Conservation (phyloP, 2,797 vertebrate genomes). For the Ptychobarbus kaznakovi region DNA sequence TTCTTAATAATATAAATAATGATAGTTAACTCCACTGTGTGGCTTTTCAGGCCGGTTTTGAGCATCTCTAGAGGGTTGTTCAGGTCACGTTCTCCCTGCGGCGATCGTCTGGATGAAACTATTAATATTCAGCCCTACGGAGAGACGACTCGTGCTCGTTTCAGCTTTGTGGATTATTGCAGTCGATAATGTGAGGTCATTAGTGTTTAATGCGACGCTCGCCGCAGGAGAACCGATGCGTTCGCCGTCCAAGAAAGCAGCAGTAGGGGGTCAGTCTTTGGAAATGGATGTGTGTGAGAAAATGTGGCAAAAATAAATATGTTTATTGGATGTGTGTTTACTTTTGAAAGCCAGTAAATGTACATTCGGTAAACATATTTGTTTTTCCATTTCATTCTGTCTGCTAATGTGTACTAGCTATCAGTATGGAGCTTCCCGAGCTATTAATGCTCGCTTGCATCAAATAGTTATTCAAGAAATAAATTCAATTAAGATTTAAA, state of each 20-base stretch:
- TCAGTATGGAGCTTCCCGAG: neutral
- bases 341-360: neutral
- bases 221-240: slow-evolving; percentile 40
- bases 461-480: neutral
- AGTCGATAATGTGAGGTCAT: slow-evolving; percentile 66
- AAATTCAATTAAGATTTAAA: neutral
- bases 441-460: neutral
- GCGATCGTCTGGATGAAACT: slow-evolving; percentile 50
- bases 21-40: neutral
- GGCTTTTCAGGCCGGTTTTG: neutral
- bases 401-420: neutral
- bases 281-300: neutral
- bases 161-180: slow-evolving; percentile 71
- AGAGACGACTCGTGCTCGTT: slow-evolving; percentile 63
- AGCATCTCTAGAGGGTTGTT: slow-evolving; percentile 25
- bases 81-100: slow-evolving; percentile 47
- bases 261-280: slow-evolving; percentile 7
- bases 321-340: slow-evolving; percentile 5
- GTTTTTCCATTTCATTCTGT: neutral
- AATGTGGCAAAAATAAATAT: neutral
- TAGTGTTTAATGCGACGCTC: slow-evolving; percentile 69
- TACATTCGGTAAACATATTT: neutral
- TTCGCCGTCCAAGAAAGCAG: slow-evolving; percentile 10
- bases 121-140: slow-evolving; percentile 69
- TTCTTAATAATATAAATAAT: neutral